Base-by-base conservation (phyloP, 2,113 vertebrate genomes). In the Gymnorhina tibicen region DNA sequence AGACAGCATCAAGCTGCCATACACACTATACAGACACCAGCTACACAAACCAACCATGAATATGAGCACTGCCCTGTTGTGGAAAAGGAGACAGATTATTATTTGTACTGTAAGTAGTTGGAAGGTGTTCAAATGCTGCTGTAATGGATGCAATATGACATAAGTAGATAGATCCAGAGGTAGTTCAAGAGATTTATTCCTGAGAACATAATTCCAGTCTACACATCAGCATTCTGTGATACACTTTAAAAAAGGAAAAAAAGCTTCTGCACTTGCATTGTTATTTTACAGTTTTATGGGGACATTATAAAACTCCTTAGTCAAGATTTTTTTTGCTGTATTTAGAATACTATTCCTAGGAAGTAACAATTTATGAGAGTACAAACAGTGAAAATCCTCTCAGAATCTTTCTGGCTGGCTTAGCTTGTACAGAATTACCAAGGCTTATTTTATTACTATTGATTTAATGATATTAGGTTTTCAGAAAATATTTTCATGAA, bases 101-200 rank as follows among this genome's bases (percentile, higher is more conserved):
- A 70, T 81, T 96, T 80, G 52, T 86, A 41, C 78, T 93, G 6
- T 60, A 81, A 90, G 79, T 75, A 75, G 52, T 5, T 93, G 93
- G 90, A 94, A 95, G 28, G 30, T 86, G 44, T 78, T 94, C 68
- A 92, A 85, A 92, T 70, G 32, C 55, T 83, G 35, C 52, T 93
- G 50, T 93, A 80, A 80, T 81, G 41, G 79, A 67, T 88, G 63
- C 33, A 67, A 18, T 77, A 50, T 42, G 47, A 63, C 79, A 63
- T 78, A 83, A 91, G 30, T 67, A 67, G 68, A 21, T 85, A 87
- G 58, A 91, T 82, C 35, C 67, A 90, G 70, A 83, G 52, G 46
- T 77, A 75, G 59, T 88, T 96, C 35, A 35, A 76, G 59, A 87
- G 55, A 50, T 91, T 91, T 83, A 83, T 91, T 93, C 39, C 42